phyloP scores from a whole-genome alignment of 2,113 vertebrate species.

The Vireo altiloquus region DNA sequence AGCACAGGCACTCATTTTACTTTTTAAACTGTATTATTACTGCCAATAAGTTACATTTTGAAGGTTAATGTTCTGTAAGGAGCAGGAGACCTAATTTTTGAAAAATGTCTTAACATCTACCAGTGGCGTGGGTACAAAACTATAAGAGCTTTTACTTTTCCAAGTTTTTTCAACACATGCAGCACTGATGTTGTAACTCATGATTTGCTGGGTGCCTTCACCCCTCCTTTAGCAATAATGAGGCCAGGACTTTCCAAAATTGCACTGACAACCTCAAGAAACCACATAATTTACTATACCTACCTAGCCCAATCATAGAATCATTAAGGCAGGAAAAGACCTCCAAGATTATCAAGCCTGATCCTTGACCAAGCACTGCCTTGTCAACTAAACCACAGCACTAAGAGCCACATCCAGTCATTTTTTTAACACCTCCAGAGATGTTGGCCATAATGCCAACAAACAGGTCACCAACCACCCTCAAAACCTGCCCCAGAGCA shows the following conservation, averaged over 20 bases:
- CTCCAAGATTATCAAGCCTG: not conserved
- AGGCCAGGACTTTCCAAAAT: not conserved
- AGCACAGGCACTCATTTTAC: not conserved
- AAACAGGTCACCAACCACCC: not conserved
- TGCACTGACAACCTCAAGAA: not conserved
- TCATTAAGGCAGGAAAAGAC: not conserved
- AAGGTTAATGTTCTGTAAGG: not conserved
- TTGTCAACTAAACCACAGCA: not conserved
- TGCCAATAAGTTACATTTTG: not conserved
- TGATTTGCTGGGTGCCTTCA: not conserved
- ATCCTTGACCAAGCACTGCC: not conserved
- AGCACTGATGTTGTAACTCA: not conserved
- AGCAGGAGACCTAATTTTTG: not conserved
- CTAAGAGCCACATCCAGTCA: not conserved
- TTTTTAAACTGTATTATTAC: not conserved
- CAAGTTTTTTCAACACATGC: not conserved
- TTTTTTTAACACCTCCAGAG: not conserved
- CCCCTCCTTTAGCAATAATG: not conserved
- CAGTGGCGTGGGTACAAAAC: not conserved
- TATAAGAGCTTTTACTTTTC: not conserved
- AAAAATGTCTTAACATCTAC: rapidly evolving
- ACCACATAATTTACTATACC: no score
- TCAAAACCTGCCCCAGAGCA: not conserved
- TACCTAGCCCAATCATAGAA: not conserved
- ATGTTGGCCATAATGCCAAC: not conserved